These are phyloP conservation scores for Orthosia gothica DNA, from an alignment of 2,888 invertebrate genomes.

Conservation along the genomic window DNA sequence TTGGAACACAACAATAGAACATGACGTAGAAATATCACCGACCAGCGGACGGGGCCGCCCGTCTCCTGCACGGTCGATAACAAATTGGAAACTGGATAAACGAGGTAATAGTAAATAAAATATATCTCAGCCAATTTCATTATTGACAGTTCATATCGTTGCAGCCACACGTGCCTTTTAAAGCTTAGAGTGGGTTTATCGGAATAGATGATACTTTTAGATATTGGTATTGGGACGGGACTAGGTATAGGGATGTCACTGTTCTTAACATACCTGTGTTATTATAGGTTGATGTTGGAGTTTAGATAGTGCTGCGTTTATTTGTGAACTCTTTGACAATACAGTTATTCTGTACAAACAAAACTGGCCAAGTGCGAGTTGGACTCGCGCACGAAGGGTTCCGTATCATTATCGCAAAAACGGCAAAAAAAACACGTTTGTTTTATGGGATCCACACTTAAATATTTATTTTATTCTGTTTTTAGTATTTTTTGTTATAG, in stretches of 20 bases:
- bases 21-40: constrained; percentile 82
- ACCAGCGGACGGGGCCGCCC: constrained; percentile 57
- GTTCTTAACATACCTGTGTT: constrained; percentile 10
- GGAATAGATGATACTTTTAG: constrained; percentile 55
- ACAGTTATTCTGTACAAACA: too few relatives aligned
- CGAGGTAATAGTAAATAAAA: constrained; percentile 79
- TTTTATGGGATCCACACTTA: too few relatives aligned
- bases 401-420: too few relatives aligned
- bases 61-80: constrained; percentile 69
- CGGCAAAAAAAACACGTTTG: too few relatives aligned
- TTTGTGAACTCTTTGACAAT: background rate
- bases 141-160: constrained; percentile 72
- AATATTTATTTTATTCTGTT: too few relatives aligned
- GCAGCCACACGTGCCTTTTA: constrained; percentile 52
- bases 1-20: constrained; percentile 52
- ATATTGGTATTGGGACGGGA: constrained; percentile 40
- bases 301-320: background rate
- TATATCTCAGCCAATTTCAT: constrained; percentile 78
- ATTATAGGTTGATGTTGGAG: constrained; percentile 20
- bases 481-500: too few relatives aligned
- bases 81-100: constrained; percentile 81
- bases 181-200: constrained; percentile 54
- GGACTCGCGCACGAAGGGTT: too few relatives aligned
- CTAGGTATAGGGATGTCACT: constrained; percentile 5
- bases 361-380: too few relatives aligned